Conservation (phyloP, 2,888 invertebrate genomes). For the Frankliniella fusca region DNA sequence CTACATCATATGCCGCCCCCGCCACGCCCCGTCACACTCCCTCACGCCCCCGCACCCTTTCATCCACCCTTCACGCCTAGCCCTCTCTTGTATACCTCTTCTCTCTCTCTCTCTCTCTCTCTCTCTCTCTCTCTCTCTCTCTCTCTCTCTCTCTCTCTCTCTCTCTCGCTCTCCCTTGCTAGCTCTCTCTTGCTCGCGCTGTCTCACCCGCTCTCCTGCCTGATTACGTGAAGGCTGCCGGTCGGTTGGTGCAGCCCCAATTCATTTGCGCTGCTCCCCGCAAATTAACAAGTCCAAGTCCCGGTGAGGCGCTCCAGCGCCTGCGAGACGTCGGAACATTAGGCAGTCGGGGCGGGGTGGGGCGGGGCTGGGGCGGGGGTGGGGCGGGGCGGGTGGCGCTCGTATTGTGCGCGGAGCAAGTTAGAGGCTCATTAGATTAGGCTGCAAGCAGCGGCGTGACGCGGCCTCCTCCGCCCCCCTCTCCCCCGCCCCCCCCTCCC, state of each 20-base stretch:
- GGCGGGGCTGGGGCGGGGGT: not conserved
- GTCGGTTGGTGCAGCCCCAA: not conserved
- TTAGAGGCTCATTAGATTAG: slow-evolving; percentile 3
- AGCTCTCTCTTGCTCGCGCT: not conserved
- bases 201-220: not conserved
- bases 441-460: not conserved
- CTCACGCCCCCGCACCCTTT: no score
- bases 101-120: not conserved
- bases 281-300: not conserved
- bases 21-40: no score
- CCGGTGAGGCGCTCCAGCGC: not conserved
- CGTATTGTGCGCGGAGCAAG: not conserved
- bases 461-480: no score
- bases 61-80: not conserved
- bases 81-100: not conserved
- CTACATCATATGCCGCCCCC: no score
- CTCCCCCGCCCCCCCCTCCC: not conserved
- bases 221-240: not conserved
- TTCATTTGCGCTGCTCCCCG: slow-evolving; percentile 3
- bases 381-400: not conserved
- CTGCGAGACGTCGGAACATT: not conserved
- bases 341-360: not conserved
- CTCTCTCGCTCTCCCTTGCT: not conserved
- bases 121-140: slow-evolving; percentile 1
- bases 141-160: slow-evolving; percentile 1